Evolutionary conservation across 2,113 vertebrate genomes (phyloP).

Genomic region (Chionis minor): DNA sequence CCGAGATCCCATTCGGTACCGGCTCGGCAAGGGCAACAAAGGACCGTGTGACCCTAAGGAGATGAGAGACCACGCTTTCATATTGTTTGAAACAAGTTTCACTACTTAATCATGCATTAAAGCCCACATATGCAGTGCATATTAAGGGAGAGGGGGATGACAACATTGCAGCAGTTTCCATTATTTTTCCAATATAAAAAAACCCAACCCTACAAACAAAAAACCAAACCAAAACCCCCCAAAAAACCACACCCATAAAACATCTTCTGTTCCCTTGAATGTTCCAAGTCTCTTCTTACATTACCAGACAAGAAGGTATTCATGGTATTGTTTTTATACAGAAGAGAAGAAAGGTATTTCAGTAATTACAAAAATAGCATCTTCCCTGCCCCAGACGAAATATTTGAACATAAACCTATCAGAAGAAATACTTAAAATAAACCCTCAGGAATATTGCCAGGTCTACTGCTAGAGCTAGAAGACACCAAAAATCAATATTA

Average conservation of each 20-base stretch:
- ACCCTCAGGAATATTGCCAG: not conserved
- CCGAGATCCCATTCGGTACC: constrained; percentile 88
- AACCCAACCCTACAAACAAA: not conserved
- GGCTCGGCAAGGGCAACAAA: constrained; percentile 89
- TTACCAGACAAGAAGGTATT: not conserved
- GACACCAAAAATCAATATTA: not conserved
- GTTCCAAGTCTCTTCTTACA: not conserved
- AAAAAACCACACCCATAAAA: not conserved
- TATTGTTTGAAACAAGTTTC: not conserved
- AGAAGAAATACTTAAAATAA: not conserved
- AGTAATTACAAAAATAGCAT: not conserved
- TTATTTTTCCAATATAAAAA: not conserved
- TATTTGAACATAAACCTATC: not conserved
- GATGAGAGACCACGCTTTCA: not conserved
- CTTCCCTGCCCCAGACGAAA: not conserved
- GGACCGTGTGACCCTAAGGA: constrained; percentile 87
- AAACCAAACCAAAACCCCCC: not conserved
- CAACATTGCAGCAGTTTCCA: not conserved
- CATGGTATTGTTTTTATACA: not conserved
- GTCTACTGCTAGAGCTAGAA: not conserved
- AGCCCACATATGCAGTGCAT: not conserved
- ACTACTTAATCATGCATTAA: not conserved
- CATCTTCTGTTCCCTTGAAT: not conserved
- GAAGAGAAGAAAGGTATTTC: not conserved
- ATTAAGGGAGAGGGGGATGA: not conserved